Evolutionary conservation across 53 echinoderm and acorn worm species (phyloP), one percentile per base, ranked within the genome.

Genomic region (Arbacia lixula): DNA sequence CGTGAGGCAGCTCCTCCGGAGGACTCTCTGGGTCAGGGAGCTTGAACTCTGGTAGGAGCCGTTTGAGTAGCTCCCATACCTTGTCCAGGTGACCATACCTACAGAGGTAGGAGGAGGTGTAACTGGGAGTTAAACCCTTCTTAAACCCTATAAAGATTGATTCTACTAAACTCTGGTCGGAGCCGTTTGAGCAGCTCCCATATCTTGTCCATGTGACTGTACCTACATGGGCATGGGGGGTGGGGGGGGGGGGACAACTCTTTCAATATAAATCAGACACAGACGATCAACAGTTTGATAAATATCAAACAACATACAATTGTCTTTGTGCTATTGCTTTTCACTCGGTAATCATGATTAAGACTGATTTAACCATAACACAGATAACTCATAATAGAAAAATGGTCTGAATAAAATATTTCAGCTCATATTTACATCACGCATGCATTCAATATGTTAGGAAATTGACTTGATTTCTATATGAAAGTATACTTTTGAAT

Each of bases 81-180:
- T 96, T 91, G 38, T 93, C 93, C 1, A 96, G 49, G 53, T 96
- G 97, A 20, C 97, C 97, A 36, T 96, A 96, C 73, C 97, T 96
- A 20, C 1, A 2, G 19, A 21, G n/a, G n/a, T n/a, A n/a, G n/a
- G n/a, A n/a, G 63, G 19, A 1, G 31, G 33, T 17, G 63, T 34
- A 5, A 60, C 0, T 17, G 34, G n/a, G 2, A 56, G n/a, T n/a
- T n/a, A n/a, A n/a, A n/a, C n/a, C n/a, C n/a, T n/a, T n/a, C n/a
- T n/a, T n/a, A n/a, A n/a, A n/a, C n/a, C n/a, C n/a, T n/a, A n/a
- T n/a, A n/a, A n/a, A n/a, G n/a, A n/a, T n/a, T n/a, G n/a, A n/a
- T n/a, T n/a, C n/a, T n/a, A n/a, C n/a, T 96, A 69, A 96, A 96
- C 68, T 96, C 93, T 2, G 97, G 97, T 27, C 93, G 85, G 10